Conservation (phyloP, 1,140 invertebrate species). For the Drosophila auraria region DNA sequence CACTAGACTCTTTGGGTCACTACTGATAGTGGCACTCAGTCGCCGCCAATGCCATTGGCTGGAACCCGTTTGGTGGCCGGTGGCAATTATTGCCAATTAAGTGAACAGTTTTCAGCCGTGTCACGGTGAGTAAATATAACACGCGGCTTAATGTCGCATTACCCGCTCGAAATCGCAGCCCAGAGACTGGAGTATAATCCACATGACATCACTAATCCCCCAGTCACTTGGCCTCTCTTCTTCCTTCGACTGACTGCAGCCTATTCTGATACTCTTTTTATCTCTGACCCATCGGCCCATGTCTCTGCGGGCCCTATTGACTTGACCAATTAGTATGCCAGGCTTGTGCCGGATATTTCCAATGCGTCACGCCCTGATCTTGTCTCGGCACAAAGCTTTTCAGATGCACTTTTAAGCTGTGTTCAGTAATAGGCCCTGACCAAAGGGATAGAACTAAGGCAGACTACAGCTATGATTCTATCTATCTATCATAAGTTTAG, state of each 20-base stretch:
- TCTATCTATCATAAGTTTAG: neutral
- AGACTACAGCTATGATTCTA: neutral
- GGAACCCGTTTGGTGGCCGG: constrained; percentile 70
- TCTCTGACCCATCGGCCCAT: constrained; percentile 21
- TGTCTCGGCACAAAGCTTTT: constrained; percentile 26
- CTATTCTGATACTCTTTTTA: constrained; percentile 2
- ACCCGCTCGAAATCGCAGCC: constrained; percentile 9
- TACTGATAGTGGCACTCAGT: constrained; percentile 44
- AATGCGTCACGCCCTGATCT: constrained; percentile 54
- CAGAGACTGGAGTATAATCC: constrained; percentile 26
- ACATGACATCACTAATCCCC: constrained; percentile 40
- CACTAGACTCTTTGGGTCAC: constrained; percentile 40
- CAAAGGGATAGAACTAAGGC: constrained; percentile 8
- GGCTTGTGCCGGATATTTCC: constrained; percentile 23
- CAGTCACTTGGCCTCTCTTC: constrained; percentile 7
- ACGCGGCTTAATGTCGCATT: constrained; percentile 58
- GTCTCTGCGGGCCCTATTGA: constrained; percentile 57
- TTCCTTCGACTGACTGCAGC: constrained; percentile 4
- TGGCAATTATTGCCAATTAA: constrained; percentile 79
- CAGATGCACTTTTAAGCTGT: constrained; percentile 33
- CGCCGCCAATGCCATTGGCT: constrained; percentile 46
- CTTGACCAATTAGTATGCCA: constrained; percentile 66
- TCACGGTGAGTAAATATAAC: constrained; percentile 71
- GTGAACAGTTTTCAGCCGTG: constrained; percentile 63
- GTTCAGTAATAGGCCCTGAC: constrained; percentile 36